phyloP scores from a whole-genome alignment of 1,140 invertebrate genomes.

The Stegodyphus dumicola region DNA sequence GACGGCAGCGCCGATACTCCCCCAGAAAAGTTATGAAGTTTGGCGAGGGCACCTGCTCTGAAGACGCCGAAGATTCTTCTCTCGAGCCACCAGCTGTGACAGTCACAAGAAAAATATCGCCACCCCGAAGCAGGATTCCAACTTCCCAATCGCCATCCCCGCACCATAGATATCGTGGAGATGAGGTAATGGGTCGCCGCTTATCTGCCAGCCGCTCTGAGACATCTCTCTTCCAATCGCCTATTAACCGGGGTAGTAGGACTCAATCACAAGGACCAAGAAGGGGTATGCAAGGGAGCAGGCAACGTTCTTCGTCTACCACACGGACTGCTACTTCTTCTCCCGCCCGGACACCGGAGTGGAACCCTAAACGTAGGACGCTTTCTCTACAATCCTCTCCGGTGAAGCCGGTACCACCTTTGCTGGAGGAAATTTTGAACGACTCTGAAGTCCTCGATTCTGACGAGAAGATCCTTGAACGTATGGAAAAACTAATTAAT shows the following conservation, averaged over 20 bases:
- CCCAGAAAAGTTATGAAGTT: conserved; percentile 48
- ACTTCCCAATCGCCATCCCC: conserved; percentile 43
- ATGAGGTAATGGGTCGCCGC: neutral
- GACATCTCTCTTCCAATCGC: conserved; percentile 43
- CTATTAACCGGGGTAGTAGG: conserved; percentile 24
- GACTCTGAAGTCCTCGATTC: conserved; percentile 51
- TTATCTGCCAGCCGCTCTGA: conserved; percentile 41
- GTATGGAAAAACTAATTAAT: conserved; percentile 55
- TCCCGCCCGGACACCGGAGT: conserved; percentile 41
- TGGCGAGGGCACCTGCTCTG: conserved; percentile 36
- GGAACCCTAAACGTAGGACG: conserved; percentile 48
- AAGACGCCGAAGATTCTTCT: conserved; percentile 42
- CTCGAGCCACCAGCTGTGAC: conserved; percentile 18
- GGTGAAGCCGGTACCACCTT: conserved; percentile 32
- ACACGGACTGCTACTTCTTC: conserved; percentile 31
- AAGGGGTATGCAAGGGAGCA: neutral
- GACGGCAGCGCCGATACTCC: conserved; percentile 34
- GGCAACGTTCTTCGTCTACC: conserved; percentile 33
- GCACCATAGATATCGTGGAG: conserved; percentile 15
- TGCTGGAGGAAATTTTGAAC: conserved; percentile 54
- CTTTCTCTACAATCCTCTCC: conserved; percentile 39
- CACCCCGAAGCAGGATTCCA: conserved; percentile 28
- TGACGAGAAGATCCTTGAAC: conserved; percentile 46
- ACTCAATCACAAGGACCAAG: conserved; percentile 7
- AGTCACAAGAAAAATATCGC: neutral